Conservation (phyloP, 2,888 invertebrate genomes). For the Diarsia dahlii region DNA sequence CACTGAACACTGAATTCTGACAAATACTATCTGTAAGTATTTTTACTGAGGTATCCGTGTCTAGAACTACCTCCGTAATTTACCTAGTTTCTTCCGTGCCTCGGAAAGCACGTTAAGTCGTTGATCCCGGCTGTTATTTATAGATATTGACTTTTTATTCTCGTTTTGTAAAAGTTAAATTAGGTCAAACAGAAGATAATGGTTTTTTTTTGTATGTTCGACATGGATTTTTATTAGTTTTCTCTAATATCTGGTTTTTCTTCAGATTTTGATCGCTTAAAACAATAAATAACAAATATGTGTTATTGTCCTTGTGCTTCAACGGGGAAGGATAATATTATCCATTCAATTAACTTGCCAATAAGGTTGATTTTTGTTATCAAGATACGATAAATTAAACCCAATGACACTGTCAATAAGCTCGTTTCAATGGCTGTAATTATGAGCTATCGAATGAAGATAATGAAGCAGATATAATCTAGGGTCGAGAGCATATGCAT, state of each 20-base stretch:
- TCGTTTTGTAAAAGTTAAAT: no score
- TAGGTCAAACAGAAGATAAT: no score
- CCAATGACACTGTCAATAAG: background rate
- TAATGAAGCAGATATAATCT: background rate
- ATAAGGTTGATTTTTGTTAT: background rate
- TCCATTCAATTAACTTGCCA: conserved; percentile 1
- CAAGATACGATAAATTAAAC: conserved; percentile 6
- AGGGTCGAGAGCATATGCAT: background rate
- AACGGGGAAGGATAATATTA: background rate
- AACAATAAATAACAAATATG: background rate
- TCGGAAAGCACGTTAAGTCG: no score
- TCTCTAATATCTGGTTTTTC: background rate
- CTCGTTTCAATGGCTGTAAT: conserved; percentile 8
- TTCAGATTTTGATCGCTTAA: background rate
- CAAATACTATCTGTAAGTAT: no score
- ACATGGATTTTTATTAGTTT: background rate
- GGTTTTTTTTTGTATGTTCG: no score
- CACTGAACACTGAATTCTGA: no score
- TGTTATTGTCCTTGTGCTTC: background rate
- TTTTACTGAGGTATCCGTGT: no score
- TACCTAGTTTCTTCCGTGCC: no score
- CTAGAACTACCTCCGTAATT: no score
- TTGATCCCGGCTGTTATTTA: no score
- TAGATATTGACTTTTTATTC: no score
- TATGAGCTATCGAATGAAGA: background rate